Evolutionary conservation across 1,140 invertebrate genomes (phyloP), one percentile per base, ranked within the genome.

Genomic region (Drosophila lacertosa): DNA sequence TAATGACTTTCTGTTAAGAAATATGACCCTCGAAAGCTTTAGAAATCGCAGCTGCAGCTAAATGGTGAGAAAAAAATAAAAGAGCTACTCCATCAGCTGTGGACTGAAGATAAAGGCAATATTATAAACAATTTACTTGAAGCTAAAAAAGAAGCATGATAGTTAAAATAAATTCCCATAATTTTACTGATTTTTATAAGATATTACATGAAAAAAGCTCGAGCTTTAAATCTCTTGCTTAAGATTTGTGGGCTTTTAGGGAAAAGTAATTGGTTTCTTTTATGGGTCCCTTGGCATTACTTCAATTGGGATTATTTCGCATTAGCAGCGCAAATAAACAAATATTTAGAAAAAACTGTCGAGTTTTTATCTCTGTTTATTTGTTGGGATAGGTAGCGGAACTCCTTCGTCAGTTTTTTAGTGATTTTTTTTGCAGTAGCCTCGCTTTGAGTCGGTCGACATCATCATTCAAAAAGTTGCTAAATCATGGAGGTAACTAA

Each of bases 401-500:
- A 15, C 24, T 29, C 45, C 2, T 48, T 64, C 66, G 55, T 63
- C 59, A 55, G 50, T 63, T 63, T 29, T 63, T 32, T 11, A 26
- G 15, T 37, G 39, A 29, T 29, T 39, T 50, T 42, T 15, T n/a
- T 26, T 16, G 20, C 33, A 39, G 32, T 15, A 39, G 22, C 42
- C 26, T 20, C 32, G 22, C 24, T 2, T 29, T 11, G 9, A 10
- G 33, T 1, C 44, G 13, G 33, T 1, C 44, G 13, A 47, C 44
- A 13, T 26, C 22, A 47, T 15, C 22, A 29, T 29, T 33, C 40
- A 22, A 24, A 69, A 63, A 69, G 29, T 42, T 69, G 66, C 51
- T 35, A 55, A 64, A 63, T 69, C 66, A 69, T 64, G 39, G 42
- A 55, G 59, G 59, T 47, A 55, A 55, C 66, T 48, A 69, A 63